These are phyloP conservation scores for Andrena praecox DNA, from an alignment of 2,888 invertebrate genomes.

Conservation along the genomic window DNA sequence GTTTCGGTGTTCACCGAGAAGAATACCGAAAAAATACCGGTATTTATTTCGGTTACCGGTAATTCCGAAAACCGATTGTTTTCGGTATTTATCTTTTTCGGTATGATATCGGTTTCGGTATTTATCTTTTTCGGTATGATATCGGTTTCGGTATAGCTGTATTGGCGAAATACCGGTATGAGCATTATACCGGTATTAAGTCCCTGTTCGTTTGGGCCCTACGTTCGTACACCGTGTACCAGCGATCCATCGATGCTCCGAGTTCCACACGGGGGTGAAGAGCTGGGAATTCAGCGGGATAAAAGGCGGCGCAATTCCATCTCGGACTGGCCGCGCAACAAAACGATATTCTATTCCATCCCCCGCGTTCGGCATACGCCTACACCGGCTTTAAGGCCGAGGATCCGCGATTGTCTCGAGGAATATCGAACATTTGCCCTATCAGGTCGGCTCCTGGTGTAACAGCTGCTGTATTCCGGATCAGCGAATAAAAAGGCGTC, in stretches of 20 bases:
- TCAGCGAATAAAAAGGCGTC: conserved; percentile 57
- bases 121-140: too few species aligned
- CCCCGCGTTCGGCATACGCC: conserved; percentile 24
- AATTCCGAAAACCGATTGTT: too few species aligned
- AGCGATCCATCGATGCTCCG: background rate
- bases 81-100: too few species aligned
- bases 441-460: conserved; percentile 50
- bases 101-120: too few species aligned
- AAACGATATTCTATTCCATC: conserved; percentile 47
- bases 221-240: too few species aligned
- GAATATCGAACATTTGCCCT: conserved; percentile 69
- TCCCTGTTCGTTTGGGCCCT: too few species aligned
- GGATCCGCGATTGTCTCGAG: conserved; percentile 41
- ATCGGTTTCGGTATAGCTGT: too few species aligned
- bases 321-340: conserved; percentile 18
- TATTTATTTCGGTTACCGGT: too few species aligned
- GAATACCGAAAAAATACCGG: too few species aligned
- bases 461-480: conserved; percentile 69
- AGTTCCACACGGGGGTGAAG: background rate
- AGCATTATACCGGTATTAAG: too few species aligned
- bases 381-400: conserved; percentile 21
- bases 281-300: conserved; percentile 1
- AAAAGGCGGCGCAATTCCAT: conserved; percentile 26
- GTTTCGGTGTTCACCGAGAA: too few species aligned
- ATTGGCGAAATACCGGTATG: too few species aligned